phyloP scores from a whole-genome alignment of 2,797 vertebrate species.

The Chelon labrosus region DNA sequence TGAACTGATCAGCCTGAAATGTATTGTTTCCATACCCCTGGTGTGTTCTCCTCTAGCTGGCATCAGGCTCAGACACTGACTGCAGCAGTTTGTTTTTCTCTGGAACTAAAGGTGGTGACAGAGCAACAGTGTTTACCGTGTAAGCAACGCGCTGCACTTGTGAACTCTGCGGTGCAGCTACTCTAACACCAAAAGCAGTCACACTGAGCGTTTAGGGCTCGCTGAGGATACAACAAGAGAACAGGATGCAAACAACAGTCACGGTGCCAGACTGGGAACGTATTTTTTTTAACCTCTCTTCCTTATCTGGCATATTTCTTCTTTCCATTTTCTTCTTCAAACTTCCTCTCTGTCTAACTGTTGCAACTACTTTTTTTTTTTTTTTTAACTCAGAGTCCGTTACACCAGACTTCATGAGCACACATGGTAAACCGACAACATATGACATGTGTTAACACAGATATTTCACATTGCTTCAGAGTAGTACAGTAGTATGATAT shows the following conservation, averaged over 20 bases:
- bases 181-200: conserved; percentile 1
- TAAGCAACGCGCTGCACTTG: conserved; percentile 20
- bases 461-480: too few relatives aligned
- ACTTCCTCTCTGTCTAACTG: conserved; percentile 10
- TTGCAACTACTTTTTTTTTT: neutral
- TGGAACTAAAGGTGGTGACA: conserved; percentile 42
- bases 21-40: neutral
- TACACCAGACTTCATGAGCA: neutral
- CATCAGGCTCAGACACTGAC: neutral
- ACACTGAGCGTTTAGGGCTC: conserved; percentile 1
- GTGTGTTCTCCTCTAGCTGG: neutral
- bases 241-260: neutral
- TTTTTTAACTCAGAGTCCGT: neutral
- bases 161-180: conserved; percentile 14
- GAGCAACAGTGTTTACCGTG: conserved; percentile 38
- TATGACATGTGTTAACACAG: neutral
- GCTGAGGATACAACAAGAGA: neutral
- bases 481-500: too few relatives aligned
- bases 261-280: neutral
- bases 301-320: neutral
- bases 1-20: neutral
- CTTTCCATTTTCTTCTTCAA: neutral
- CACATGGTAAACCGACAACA: neutral
- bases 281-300: conserved; percentile 11
- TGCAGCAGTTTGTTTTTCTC: conserved; percentile 42